Evolutionary conservation across 2,113 vertebrate species (phyloP).

Genomic region (Corythaixoides concolor): DNA sequence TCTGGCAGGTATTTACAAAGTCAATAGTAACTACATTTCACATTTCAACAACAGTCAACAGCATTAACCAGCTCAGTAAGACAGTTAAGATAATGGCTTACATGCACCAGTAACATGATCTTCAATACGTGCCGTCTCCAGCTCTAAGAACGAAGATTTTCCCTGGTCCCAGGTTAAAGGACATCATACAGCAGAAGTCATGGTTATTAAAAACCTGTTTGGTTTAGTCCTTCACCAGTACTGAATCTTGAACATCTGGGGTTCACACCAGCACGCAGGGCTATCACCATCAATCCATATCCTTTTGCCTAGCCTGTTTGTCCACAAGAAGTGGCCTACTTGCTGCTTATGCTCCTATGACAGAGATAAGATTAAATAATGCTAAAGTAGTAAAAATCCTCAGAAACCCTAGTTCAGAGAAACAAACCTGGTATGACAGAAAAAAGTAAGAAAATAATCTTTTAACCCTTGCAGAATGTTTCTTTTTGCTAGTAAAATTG

Average conservation of each 20-base stretch:
- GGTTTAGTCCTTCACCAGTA: conserved; percentile 60
- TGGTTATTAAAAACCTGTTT: conserved; percentile 32
- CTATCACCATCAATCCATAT: not conserved
- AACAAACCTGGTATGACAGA: conserved; percentile 61
- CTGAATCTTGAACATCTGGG: not conserved
- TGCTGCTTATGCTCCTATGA: conserved; percentile 38
- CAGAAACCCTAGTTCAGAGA: conserved; percentile 52
- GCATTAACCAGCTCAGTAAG: conserved; percentile 83
- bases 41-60: conserved; percentile 84
- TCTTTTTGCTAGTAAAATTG: conserved; percentile 57
- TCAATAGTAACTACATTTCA: conserved; percentile 91
- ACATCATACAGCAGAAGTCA: conserved; percentile 48
- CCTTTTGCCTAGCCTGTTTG: not conserved
- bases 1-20: conserved; percentile 87
- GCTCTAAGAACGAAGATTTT: conserved; percentile 58
- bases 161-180: conserved; percentile 64
- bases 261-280: not conserved
- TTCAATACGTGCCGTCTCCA: conserved; percentile 63
- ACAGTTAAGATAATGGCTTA: conserved; percentile 84
- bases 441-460: conserved; percentile 63
- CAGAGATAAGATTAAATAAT: conserved; percentile 55
- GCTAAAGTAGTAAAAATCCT: conserved; percentile 64
- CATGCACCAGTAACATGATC: conserved; percentile 84
- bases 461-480: conserved; percentile 48
- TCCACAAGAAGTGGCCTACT: not conserved